Percentiles rank a stretch among this genome's conserved stretches.
Evolutionary conservation across 2,113 vertebrate species (phyloP).

Genomic region (Entosphenus tridentatus): DNA sequence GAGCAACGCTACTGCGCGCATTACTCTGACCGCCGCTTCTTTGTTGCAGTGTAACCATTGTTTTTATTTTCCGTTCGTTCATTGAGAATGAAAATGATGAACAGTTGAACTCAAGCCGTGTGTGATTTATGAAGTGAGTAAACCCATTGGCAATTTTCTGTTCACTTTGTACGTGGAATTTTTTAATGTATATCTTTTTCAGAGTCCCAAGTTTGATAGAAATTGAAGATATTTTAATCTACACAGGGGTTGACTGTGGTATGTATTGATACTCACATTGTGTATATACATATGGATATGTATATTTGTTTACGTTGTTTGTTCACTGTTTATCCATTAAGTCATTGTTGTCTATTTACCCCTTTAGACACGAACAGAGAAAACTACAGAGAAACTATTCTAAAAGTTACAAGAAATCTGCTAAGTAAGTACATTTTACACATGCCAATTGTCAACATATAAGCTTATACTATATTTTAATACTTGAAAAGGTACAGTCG

Average conservation of each 20-base stretch:
- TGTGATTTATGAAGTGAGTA: no score
- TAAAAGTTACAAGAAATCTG: conserved; percentile 48
- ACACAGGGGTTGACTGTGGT: conserved; percentile 64
- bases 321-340: no score
- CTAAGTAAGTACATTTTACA: conserved; percentile 41
- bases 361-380: conserved; percentile 44
- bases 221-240: conserved; percentile 59
- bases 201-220: conserved; percentile 71
- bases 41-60: no score
- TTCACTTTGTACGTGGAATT: no score
- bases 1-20: conserved; percentile 15
- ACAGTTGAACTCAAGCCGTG: no score
- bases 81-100: no score
- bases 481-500: no score
- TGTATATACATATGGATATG: neutral
- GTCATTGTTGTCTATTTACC: conserved; percentile 9
- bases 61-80: no score
- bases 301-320: neutral
- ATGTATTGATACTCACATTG: conserved; percentile 11
- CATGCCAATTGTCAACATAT: no score
- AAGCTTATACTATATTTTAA: no score
- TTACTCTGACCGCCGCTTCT: no score
- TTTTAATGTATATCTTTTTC: conserved; percentile 6
- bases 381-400: conserved; percentile 65
- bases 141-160: no score